These are phyloP conservation scores for Hirtodrosophila trivittata DNA, from an alignment of 2,888 invertebrate species.

Conservation along the genomic window DNA sequence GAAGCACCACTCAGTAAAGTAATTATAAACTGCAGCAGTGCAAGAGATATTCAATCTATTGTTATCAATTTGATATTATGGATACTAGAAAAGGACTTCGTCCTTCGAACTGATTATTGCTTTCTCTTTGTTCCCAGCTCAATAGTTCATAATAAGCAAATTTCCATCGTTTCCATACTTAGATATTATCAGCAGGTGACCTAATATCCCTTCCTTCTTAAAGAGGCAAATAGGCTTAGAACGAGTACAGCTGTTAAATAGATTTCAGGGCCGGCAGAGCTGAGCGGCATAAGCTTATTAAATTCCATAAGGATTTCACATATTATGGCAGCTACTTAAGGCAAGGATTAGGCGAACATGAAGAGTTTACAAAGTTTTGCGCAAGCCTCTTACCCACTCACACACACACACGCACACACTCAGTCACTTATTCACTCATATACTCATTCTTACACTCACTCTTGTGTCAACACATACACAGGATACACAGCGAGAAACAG, in stretches of 20 bases:
- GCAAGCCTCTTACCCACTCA: conserved; percentile 10
- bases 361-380: conserved; percentile 62
- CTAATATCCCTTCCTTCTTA: conserved; percentile 27
- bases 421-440: neutral
- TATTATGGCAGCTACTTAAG: conserved; percentile 68
- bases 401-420: conserved; percentile 7
- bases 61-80: too few species aligned
- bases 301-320: conserved; percentile 69
- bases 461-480: neutral
- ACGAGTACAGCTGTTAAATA: conserved; percentile 23
- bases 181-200: conserved; percentile 15
- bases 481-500: conserved; percentile 8
- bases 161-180: too few species aligned
- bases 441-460: conserved; percentile 1
- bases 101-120: too few species aligned
- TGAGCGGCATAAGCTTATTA: conserved; percentile 66
- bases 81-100: too few species aligned
- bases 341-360: conserved; percentile 70
- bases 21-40: too few species aligned
- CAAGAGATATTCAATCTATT: too few species aligned
- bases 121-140: too few species aligned
- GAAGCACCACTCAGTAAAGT: too few species aligned
- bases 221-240: conserved; percentile 3
- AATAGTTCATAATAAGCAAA: too few species aligned
- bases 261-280: conserved; percentile 12